These are phyloP conservation scores for Scomber scombrus DNA, from an alignment of 2,113 vertebrate genomes.

Conservation along the genomic window DNA sequence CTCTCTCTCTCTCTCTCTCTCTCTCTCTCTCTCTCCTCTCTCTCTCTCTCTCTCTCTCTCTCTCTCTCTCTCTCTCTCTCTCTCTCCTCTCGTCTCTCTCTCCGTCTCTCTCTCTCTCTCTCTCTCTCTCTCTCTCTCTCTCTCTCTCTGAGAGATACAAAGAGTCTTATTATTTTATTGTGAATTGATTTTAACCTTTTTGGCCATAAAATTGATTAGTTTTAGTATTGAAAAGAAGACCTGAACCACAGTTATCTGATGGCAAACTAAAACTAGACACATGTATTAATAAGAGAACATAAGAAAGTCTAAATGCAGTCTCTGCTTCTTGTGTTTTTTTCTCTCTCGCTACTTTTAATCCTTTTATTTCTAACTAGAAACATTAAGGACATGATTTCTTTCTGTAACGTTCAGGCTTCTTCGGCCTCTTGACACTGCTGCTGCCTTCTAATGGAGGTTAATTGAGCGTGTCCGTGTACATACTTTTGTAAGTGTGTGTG, in stretches of 20 bases:
- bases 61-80: conserved; percentile 23
- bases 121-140: background rate
- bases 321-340: background rate
- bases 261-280: background rate
- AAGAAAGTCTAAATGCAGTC: background rate
- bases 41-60: background rate
- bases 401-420: conserved; percentile 1
- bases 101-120: too few species aligned
- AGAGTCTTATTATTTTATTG: conserved; percentile 53
- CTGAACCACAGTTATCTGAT: background rate
- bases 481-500: conserved; percentile 1
- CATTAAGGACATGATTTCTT: conserved; percentile 11
- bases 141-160: conserved; percentile 33
- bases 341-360: background rate
- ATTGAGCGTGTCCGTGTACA: conserved; percentile 9
- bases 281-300: background rate
- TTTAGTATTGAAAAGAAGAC: background rate
- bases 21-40: too few species aligned
- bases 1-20: conserved; percentile 16
- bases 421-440: background rate
- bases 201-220: conserved; percentile 13
- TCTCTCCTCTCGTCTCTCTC: too few species aligned
- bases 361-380: conserved; percentile 7
- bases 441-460: conserved; percentile 1
- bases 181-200: conserved; percentile 13